phyloP scores from a whole-genome alignment of 2,113 vertebrate species.

The Thamnophis sirtalis region DNA sequence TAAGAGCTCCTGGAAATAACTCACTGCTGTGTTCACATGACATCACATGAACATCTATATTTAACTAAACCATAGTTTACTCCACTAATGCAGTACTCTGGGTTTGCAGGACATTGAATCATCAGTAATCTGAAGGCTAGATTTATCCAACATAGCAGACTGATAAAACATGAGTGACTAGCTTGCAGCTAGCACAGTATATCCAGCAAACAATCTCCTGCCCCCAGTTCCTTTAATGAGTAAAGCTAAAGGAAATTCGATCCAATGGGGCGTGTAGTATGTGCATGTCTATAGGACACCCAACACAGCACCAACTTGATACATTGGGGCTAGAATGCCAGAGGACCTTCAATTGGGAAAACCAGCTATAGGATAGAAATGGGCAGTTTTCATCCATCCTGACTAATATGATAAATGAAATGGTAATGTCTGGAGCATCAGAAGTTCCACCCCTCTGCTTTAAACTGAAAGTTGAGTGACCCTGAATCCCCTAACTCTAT shows the following conservation, averaged over 20 bases:
- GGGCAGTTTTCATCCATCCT: not conserved
- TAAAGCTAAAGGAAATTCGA: not conserved
- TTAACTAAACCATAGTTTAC: not conserved
- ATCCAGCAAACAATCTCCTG: not conserved
- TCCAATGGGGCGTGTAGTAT: not conserved
- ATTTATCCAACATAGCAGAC: not conserved
- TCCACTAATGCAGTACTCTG: not conserved
- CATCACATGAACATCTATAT: not conserved
- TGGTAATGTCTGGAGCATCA: not conserved
- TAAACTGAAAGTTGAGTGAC: not conserved
- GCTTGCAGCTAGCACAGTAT: not conserved
- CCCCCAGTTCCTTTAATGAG: not conserved
- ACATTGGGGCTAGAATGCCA: not conserved
- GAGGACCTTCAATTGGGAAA: not conserved
- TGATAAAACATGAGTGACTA: not conserved
- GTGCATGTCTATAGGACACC: not conserved
- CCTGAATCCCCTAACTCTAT: not conserved
- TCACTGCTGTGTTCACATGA: not conserved
- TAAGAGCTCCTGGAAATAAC: not conserved
- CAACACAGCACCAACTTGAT: not conserved
- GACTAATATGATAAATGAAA: not conserved
- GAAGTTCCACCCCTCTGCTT: not conserved
- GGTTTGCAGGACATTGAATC: not conserved
- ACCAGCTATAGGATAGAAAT: not conserved
- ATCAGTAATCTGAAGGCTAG: not conserved